Percentiles rank a stretch among this genome's conserved stretches.
phyloP scores from a whole-genome alignment of 2,797 vertebrate species.

The Amniataba percoides region DNA sequence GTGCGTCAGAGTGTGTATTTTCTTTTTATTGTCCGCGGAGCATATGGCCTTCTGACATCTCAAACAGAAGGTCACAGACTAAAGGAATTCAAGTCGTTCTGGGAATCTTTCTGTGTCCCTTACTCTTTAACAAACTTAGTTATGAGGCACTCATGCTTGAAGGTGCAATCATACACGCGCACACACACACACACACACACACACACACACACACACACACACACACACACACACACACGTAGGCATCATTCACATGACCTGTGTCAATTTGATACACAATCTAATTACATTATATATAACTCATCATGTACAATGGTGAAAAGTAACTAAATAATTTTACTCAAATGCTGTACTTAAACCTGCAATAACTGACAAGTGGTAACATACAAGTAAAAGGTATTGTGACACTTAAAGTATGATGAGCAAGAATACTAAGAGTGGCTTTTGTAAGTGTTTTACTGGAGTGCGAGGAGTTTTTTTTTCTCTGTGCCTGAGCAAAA shows the following conservation, averaged over 20 bases:
- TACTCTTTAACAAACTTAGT: conserved; percentile 44
- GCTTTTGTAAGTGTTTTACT: too few relatives aligned
- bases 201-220: too few relatives aligned
- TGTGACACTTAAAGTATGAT: too few relatives aligned
- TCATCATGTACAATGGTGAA: neutral
- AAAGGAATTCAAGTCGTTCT: conserved; percentile 80
- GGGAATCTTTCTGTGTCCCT: conserved; percentile 67
- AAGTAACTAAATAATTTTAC: conserved; percentile 1
- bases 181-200: conserved; percentile 1
- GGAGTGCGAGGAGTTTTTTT: too few relatives aligned
- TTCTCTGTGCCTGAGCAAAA: too few relatives aligned
- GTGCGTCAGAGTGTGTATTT: conserved; percentile 32
- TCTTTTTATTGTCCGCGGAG: conserved; percentile 64
- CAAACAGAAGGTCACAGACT: conserved; percentile 70
- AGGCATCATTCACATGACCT: neutral
- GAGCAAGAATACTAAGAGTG: too few relatives aligned
- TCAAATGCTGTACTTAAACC: neutral
- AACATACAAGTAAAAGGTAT: too few relatives aligned
- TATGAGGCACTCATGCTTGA: conserved; percentile 42
- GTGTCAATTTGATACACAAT: neutral
- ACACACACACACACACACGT: neutral
- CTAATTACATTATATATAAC: neutral
- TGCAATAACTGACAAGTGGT: neutral
- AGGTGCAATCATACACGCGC: conserved; percentile 15
- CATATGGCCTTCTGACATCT: conserved; percentile 80